Evolutionary conservation across 2,888 invertebrate species (phyloP), one percentile per base, ranked within the genome.

Genomic region (Drymonia ruficornis): DNA sequence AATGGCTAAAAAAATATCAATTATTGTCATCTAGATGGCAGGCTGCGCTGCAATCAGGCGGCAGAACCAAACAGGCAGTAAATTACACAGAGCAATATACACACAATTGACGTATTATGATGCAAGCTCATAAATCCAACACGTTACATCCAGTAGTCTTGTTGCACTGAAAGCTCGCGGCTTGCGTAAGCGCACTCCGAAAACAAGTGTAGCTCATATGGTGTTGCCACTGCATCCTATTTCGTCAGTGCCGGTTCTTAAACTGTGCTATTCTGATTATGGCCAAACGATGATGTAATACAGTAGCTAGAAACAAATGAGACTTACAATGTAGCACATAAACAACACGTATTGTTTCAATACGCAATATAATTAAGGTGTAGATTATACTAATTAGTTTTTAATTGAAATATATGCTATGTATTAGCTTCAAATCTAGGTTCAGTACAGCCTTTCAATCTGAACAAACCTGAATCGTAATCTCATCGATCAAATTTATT

Each of bases 41-140:
- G 4, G 16, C 42, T 6, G 42, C 8, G 38, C 18, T 9, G 15
- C 42, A 42, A 13, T 43, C 43, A 3, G 43, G 4, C 13, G 12
- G 19, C 18, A 19, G 16, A 11, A 23, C 7, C 43, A 43, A 43
- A 19, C 43, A 19, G 13, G 19, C 43, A 43, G 13, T 43, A 43
- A 18, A 43, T 13, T 13, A 19, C 19, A 7, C 43, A 19, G 12
- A 19, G 19, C 12, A 23, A 19, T 43, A 19, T 19, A 1, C 13
- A 43, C 43, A 43, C 13, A 4, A 43, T 19, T 43, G 43, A 13
- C 43, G 19, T 18, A 13, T 43, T 43, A 19, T 43, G 43, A 43
- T 43, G 43, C 43, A 43, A 43, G 43, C 43, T 43, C 43, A 13
- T 43, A 43, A 43, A 43, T 43, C 43, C 43, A 43, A 1, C 19